Evolutionary conservation across 1,140 invertebrate genomes (phyloP), one percentile per base, ranked within the genome.

Genomic region (Nomia melanderi): DNA sequence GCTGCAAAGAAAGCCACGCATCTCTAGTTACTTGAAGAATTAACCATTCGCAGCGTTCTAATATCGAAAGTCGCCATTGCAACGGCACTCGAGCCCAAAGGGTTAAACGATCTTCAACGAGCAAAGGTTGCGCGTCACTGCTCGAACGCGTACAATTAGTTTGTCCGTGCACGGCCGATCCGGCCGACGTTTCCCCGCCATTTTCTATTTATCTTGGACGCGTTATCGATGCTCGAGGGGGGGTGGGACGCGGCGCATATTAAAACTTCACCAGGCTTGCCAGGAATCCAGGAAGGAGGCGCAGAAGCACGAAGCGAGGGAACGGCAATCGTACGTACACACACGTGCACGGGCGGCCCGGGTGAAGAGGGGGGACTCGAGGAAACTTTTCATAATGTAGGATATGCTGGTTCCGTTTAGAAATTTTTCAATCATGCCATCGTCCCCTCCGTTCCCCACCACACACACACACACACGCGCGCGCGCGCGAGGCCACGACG

Each of bases 71-170:
- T n/a, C n/a, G n/a, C n/a, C n/a, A n/a, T n/a, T n/a, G n/a, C n/a
- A n/a, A n/a, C n/a, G n/a, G n/a, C n/a, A n/a, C n/a, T n/a, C n/a
- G n/a, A n/a, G n/a, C n/a, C n/a, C n/a, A n/a, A n/a, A n/a, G n/a
- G n/a, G n/a, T n/a, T n/a, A n/a, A n/a, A n/a, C n/a, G n/a, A n/a
- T n/a, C n/a, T n/a, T n/a, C n/a, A n/a, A n/a, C n/a, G n/a, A n/a
- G n/a, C n/a, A n/a, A n/a, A n/a, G n/a, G n/a, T n/a, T n/a, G n/a
- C n/a, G n/a, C n/a, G n/a, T n/a, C n/a, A n/a, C n/a, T n/a, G n/a
- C n/a, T n/a, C n/a, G n/a, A n/a, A n/a, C n/a, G 14, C 44, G 82
- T 65, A 73, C 77, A 69, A 83, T 84, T 83, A 79, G 81, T 69
- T 69, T 47, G 62, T 25, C 44, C 62, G 20, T 50, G 64, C 56